A percentile compares a stretch with the other conserved stretches of the same genome.
These are phyloP conservation scores for Lacerta bilineata DNA, from an alignment of 2,797 vertebrate genomes.

Conservation along the genomic window DNA sequence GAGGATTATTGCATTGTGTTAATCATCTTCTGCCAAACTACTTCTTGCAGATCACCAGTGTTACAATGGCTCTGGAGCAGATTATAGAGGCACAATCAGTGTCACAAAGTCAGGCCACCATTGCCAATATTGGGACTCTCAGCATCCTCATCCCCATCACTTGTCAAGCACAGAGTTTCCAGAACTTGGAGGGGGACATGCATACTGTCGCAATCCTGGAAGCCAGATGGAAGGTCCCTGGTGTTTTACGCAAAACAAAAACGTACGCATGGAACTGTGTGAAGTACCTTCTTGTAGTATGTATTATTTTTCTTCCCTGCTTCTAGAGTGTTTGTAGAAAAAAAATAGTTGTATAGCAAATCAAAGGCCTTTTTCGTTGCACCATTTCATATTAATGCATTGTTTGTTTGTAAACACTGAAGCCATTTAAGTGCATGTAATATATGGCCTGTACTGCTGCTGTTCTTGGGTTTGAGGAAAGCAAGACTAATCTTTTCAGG, in stretches of 20 bases:
- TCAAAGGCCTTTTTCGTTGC: not conserved
- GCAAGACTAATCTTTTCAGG: not conserved
- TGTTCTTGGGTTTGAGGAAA: not conserved
- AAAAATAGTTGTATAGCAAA: conserved; percentile 6
- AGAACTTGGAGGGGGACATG: conserved; percentile 91
- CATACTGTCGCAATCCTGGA: conserved; percentile 96
- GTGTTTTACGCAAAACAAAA: conserved; percentile 97
- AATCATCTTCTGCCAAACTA: conserved; percentile 63
- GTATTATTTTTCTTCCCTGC: conserved; percentile 81
- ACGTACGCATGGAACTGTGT: conserved; percentile 92
- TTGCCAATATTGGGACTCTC: conserved; percentile 92
- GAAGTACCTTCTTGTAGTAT: conserved; percentile 94
- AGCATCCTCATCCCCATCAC: conserved; percentile 91
- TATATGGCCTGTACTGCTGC: not conserved
- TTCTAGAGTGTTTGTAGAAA: conserved; percentile 33
- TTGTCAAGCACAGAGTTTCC: conserved; percentile 86
- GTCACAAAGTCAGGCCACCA: conserved; percentile 89
- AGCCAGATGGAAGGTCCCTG: conserved; percentile 95
- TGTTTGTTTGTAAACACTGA: not conserved
- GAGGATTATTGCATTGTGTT: not conserved
- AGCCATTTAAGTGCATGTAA: not conserved
- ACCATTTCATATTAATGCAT: not conserved
- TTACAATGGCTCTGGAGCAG: conserved; percentile 92
- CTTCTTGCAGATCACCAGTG: conserved; percentile 89
- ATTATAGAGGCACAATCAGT: conserved; percentile 90